Base-by-base conservation (phyloP, 2,113 vertebrate genomes). In the Cryptotis parvus region DNA sequence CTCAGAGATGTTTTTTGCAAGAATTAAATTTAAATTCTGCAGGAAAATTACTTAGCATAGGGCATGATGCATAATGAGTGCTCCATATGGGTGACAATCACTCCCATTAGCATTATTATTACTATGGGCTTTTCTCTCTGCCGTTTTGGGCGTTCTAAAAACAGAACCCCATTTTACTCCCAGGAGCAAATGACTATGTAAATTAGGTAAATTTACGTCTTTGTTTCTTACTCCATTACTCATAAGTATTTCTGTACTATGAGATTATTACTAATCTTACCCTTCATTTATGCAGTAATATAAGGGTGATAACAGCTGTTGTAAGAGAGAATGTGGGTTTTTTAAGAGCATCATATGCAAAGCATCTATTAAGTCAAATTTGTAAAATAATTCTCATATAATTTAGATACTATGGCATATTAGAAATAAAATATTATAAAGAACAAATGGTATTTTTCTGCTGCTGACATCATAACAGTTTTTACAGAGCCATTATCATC, bases 381-480 rank as follows among this genome's bases (percentile, higher is more conserved):
- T 92, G 41, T 63, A 87, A 94, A 96, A 94, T 93, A 96, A 92
- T 94, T 95, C 33, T 82, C 35, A 55, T 58, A 89, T 91, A 95
- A 95, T 95, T 95, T 92, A 93, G 84, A 93, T 84, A 92, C 76
- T 72, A 72, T 91, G 39, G 89, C 68, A 93, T 95, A 89, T 94
- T 92, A 95, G 89, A 93, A 95, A 91, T 74, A 37, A 85, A 94
- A 90, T 73, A 96, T 96, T 95, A 94, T 92, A 84, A 94, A 94
- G 80, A 89, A 70, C 58, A 95, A 95, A 95, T 93, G 93, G 91
- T 89, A 45, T 79, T 81, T 94, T 90, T 95, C 81, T 87, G 41
- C 90, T 94, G 91, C 96, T 97, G 95, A 97, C 96, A 96, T 97
- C 96, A 95, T 95, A 96, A 92, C 93, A 89, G 93, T 96, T 96